These are phyloP conservation scores for Nomada hirtipes DNA, from an alignment of 2,888 invertebrate species.

Conservation along the genomic window DNA sequence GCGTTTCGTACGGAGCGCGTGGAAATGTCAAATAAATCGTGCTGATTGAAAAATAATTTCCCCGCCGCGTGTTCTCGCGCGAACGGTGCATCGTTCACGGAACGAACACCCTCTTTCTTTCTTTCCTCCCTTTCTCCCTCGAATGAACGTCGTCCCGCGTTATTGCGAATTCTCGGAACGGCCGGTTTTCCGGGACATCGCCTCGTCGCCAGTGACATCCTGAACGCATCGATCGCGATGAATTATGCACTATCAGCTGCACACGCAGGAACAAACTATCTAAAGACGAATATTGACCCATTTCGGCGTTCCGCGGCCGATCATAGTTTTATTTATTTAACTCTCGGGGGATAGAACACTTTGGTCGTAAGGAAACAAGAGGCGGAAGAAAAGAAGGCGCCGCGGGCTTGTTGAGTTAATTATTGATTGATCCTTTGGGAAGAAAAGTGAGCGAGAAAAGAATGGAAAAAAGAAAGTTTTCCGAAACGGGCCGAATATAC, in stretches of 20 bases:
- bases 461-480: too few species aligned
- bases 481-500: slow-evolving; percentile 35
- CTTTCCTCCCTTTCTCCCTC: not conserved
- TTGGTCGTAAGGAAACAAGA: too few species aligned
- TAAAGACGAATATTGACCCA: slow-evolving; percentile 51
- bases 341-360: not conserved
- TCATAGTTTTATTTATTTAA: not conserved
- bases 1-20: too few species aligned
- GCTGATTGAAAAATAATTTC: too few species aligned
- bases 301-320: slow-evolving; percentile 12
- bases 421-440: too few species aligned
- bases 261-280: slow-evolving; percentile 52
- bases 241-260: slow-evolving; percentile 36
- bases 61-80: too few species aligned
- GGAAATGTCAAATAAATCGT: too few species aligned
- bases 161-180: not conserved
- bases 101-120: not conserved
- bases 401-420: too few species aligned
- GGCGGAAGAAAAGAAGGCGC: too few species aligned
- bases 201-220: not conserved
- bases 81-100: too few species aligned
- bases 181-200: slow-evolving; percentile 8
- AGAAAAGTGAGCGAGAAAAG: too few species aligned
- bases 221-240: slow-evolving; percentile 40
- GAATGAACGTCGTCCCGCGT: not conserved